Conservation (phyloP, 2,797 vertebrate genomes). For the Erpetoichthys calabaricus region DNA sequence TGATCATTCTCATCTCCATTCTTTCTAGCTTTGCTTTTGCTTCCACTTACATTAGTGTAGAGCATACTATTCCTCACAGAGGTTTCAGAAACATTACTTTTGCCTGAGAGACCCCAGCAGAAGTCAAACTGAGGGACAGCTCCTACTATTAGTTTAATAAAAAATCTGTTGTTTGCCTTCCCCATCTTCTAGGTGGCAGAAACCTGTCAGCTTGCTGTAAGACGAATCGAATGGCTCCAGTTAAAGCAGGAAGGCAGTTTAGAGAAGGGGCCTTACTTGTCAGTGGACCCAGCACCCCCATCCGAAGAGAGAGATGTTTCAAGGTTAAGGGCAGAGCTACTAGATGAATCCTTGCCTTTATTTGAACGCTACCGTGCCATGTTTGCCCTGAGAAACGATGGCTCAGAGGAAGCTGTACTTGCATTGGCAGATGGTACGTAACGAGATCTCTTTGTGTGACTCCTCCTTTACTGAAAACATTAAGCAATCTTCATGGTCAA, state of each 20-base stretch:
- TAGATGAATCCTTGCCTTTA: slow-evolving; percentile 59
- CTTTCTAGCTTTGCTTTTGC: too few relatives aligned
- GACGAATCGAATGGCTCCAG: slow-evolving; percentile 73
- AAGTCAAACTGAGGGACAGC: too few relatives aligned
- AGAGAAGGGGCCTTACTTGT: slow-evolving; percentile 55
- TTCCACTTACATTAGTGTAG: too few relatives aligned
- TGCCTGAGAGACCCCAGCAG: too few relatives aligned
- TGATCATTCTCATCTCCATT: too few relatives aligned
- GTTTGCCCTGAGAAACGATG: slow-evolving; percentile 78
- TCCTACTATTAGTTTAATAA: not conserved
- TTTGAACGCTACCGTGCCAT: slow-evolving; percentile 89
- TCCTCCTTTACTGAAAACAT: too few relatives aligned
- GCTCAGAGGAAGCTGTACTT: slow-evolving; percentile 59
- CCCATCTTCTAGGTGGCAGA: slow-evolving; percentile 65
- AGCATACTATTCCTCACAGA: too few relatives aligned
- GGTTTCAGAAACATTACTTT: too few relatives aligned
- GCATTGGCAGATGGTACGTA: slow-evolving; percentile 72
- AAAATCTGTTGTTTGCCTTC: not conserved
- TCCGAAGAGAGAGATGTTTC: slow-evolving; percentile 40
- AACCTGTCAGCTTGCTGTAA: slow-evolving; percentile 79
- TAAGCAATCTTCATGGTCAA: too few relatives aligned
- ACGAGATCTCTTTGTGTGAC: not conserved
- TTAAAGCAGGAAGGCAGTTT: slow-evolving; percentile 24
- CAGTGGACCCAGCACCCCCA: slow-evolving; percentile 80
- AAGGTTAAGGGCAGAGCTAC: slow-evolving; percentile 46